Evolutionary conservation across 2,888 invertebrate genomes (phyloP).

Genomic region (Xanthia togata): DNA sequence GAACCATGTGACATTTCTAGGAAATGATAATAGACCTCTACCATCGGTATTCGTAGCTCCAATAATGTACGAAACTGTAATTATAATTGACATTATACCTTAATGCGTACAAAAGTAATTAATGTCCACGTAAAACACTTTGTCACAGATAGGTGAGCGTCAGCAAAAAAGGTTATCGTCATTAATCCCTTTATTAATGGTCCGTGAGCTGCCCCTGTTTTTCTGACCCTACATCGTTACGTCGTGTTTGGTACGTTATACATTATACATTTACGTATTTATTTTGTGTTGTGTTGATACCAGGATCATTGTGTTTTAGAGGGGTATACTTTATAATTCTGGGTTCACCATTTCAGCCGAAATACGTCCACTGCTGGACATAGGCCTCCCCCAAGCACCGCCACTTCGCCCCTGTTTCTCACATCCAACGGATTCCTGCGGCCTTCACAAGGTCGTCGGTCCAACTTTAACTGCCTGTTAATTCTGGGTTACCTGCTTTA

Average conservation of each 20-base stretch:
- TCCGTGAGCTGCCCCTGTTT: slow-evolving; percentile 69
- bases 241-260: slow-evolving; percentile 49
- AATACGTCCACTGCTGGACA: not conserved
- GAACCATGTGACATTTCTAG: not conserved
- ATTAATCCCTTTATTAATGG: slow-evolving; percentile 78
- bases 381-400: not conserved
- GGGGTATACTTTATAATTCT: not conserved
- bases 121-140: slow-evolving; percentile 63
- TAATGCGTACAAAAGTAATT: slow-evolving; percentile 65
- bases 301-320: not conserved
- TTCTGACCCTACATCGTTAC: slow-evolving; percentile 68
- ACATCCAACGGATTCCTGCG: not conserved
- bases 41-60: not conserved
- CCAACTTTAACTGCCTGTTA: not conserved
- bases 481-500: not conserved
- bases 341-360: not conserved
- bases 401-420: not conserved
- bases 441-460: not conserved
- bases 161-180: slow-evolving; percentile 75
- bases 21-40: not conserved
- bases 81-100: slow-evolving; percentile 41
- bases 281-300: slow-evolving; percentile 6
- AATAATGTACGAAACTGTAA: slow-evolving; percentile 15
- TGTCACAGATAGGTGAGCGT: slow-evolving; percentile 70
- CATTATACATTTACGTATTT: slow-evolving; percentile 38